Conservation (phyloP, 2,113 vertebrate genomes). For the Neodon shergylaensis region DNA sequence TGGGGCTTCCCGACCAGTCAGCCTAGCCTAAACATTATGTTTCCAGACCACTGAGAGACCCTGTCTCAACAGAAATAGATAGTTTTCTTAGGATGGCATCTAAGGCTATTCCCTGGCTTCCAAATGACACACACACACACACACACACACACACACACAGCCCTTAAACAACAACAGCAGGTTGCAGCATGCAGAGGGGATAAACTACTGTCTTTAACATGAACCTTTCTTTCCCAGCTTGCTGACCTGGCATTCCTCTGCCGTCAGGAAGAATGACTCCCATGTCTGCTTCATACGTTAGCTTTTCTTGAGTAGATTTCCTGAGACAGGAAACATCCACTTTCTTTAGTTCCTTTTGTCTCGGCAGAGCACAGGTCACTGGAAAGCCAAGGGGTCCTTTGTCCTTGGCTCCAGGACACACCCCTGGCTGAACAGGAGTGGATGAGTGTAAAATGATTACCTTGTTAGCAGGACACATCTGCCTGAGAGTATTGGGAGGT, state of each 20-base stretch:
- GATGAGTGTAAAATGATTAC: not conserved
- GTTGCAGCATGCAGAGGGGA: not conserved
- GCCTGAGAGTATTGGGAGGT: not conserved
- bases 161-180: not conserved
- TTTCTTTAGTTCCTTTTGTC: not conserved
- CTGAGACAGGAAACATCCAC: not conserved
- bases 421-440: not conserved
- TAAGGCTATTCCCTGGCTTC: not conserved
- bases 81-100: not conserved
- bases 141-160: not conserved
- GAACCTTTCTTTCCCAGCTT: not conserved
- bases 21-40: not conserved
- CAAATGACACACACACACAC: not conserved
- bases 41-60: not conserved
- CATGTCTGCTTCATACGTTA: not conserved
- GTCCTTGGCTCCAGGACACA: not conserved
- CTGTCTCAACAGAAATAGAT: not conserved
- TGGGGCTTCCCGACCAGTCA: not conserved
- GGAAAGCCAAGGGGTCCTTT: not conserved
- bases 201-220: not conserved
- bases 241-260: not conserved
- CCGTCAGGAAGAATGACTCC: not conserved
- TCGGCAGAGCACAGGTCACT: not conserved
- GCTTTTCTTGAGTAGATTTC: constrained; percentile 25
- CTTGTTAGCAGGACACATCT: not conserved